Percentiles rank a stretch among this genome's conserved stretches.
phyloP scores from a whole-genome alignment of 2,113 vertebrate species.

The Lamprologus sp. region DNA sequence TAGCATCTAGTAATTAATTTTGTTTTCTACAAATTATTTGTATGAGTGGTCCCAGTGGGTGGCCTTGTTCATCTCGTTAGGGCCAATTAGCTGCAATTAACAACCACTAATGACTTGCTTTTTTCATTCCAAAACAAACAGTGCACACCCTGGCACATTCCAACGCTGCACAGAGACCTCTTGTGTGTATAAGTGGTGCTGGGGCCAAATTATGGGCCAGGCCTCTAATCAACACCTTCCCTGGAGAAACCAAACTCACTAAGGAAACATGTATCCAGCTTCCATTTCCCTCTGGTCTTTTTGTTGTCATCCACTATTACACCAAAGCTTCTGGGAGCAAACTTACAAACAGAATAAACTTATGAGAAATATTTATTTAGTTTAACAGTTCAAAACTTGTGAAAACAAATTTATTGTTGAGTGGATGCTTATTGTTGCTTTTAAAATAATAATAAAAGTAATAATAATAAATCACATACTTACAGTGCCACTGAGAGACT shows the following conservation, averaged over 20 bases:
- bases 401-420: not conserved
- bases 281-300: not conserved
- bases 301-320: not conserved
- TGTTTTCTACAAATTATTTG: conserved; percentile 99
- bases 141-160: conserved; percentile 57
- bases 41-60: conserved; percentile 95
- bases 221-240: conserved; percentile 42
- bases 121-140: conserved; percentile 75
- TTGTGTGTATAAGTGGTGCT: conserved; percentile 35
- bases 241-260: conserved; percentile 17
- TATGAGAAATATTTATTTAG: not conserved
- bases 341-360: not conserved
- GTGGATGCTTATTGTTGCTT: not conserved
- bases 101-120: conserved; percentile 97
- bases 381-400: not conserved
- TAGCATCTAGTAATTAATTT: conserved; percentile 99
- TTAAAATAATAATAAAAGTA: not conserved
- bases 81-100: conserved; percentile 99
- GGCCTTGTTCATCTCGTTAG: conserved; percentile 99
- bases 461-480: not conserved
- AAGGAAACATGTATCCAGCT: conserved; percentile 19
- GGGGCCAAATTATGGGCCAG: conserved; percentile 1
- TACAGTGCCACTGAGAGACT: not conserved
- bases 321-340: not conserved
- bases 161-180: conserved; percentile 39